Evolutionary conservation across 2,888 invertebrate genomes (phyloP), one percentile per base, ranked within the genome.

Genomic region (Perithous albicinctus): DNA sequence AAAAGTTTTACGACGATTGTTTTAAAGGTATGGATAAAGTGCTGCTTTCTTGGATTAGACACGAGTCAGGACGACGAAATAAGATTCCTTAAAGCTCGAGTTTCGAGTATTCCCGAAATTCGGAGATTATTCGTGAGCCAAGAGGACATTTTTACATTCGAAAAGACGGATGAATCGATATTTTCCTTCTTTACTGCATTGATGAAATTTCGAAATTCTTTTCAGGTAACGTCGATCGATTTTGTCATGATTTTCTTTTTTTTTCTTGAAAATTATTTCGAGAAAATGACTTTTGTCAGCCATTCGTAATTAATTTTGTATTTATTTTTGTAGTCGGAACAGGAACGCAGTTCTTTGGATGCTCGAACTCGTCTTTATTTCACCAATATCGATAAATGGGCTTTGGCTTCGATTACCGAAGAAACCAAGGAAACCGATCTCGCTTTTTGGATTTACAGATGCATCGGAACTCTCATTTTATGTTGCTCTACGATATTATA

Each of bases 371-470:
- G 88, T 46, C 32, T 56, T 2, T 91, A 90, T 69, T 91, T 93
- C 56, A 89, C 86, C 75, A 89, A 91, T 54, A 76, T 93, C 12
- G 92, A 92, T 15, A 92, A 91, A 75, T 93, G 92, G 92, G 87
- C 87, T 5, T 72, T 91, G 8, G 35, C 77, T 7, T 85, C 90
- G 20, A 89, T 92, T 59, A 90, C 85, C 6, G 89, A 91, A 38
- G 91, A 92, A 61, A 90, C 85, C 26, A 88, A 88, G 77, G 90
- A 92, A 15, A 86, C 88, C 0, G 87, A 89, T 64, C 80, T 88
- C 26, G 85, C 90, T 1, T 80, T 85, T 7, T 90, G 90, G 88
- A 91, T 92, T 70, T 92, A 91, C 74, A 86, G 88, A 73, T 91
- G 91, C 67, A 83, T 92, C 10, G 91, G 92, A 35, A 90, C 90